Conservation (phyloP, 2,113 vertebrate species). For the Arvicanthis niloticus region DNA sequence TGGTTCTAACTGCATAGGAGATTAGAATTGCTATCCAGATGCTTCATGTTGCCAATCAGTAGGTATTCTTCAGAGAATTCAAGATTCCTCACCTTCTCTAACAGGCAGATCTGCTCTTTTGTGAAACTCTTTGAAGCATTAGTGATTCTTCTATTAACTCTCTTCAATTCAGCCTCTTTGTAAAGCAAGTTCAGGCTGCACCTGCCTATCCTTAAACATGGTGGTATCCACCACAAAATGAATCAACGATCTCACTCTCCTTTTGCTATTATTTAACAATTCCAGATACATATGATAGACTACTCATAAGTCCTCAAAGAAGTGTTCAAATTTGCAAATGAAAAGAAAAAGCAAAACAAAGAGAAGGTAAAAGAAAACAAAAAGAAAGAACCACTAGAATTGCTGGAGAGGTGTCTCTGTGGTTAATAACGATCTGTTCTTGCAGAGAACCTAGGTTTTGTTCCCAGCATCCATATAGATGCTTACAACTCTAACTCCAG, state of each 20-base stretch:
- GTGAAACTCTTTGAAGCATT: neutral
- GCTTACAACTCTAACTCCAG: neutral
- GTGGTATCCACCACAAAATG: neutral
- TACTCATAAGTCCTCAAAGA: neutral
- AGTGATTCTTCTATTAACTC: neutral
- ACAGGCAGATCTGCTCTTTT: rapidly evolving
- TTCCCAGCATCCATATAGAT: neutral
- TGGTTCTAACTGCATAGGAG: neutral
- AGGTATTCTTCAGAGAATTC: neutral
- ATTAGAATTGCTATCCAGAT: neutral
- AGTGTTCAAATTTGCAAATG: neutral
- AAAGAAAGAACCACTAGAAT: neutral
- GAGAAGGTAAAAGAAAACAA: too few relatives aligned
- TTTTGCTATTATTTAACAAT: neutral
- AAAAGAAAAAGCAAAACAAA: neutral
- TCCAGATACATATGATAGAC: neutral
- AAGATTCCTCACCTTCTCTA: rapidly evolving
- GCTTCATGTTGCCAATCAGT: rapidly evolving
- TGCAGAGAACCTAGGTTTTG: neutral
- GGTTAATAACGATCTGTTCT: neutral
- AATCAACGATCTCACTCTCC: neutral
- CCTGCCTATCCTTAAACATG: neutral
- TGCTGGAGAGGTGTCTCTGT: too few relatives aligned
- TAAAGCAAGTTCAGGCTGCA: neutral
- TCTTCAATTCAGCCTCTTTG: neutral